Percentiles rank a stretch among this genome's conserved stretches.
phyloP scores from a whole-genome alignment of 2,888 invertebrate genomes.

The Cotesia congregata region DNA sequence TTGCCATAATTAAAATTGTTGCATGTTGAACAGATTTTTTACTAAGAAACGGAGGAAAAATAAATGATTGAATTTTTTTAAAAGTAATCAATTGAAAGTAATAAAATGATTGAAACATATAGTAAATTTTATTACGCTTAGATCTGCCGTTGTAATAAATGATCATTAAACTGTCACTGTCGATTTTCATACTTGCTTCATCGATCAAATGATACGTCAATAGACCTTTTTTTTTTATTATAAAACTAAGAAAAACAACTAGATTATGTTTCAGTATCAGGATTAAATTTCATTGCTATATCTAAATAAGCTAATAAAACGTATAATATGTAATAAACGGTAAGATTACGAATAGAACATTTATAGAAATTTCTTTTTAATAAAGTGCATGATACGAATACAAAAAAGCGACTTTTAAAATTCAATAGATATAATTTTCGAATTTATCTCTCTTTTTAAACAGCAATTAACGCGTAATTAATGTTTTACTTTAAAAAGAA shows the following conservation, averaged over 20 bases:
- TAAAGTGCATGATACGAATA: neutral
- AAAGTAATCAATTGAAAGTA: no score
- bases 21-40: no score
- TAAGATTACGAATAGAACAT: neutral
- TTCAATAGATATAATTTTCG: neutral
- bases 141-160: neutral
- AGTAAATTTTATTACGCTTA: neutral
- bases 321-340: neutral
- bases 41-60: no score
- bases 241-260: neutral
- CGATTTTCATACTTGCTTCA: neutral
- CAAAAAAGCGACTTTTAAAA: neutral
- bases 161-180: neutral
- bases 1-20: no score
- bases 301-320: neutral
- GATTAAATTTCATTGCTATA: neutral
- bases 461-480: neutral
- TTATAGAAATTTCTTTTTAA: neutral
- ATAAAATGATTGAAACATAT: no score
- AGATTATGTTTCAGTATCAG: neutral
- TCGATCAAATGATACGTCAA: neutral
- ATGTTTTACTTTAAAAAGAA: neutral
- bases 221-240: neutral
- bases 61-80: no score
- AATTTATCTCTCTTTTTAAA: slow-evolving; percentile 1